A percentile compares a stretch with the other conserved stretches of the same genome.
Evolutionary conservation across 2,888 invertebrate species (phyloP).

Genomic region (Eristalis pertinax): DNA sequence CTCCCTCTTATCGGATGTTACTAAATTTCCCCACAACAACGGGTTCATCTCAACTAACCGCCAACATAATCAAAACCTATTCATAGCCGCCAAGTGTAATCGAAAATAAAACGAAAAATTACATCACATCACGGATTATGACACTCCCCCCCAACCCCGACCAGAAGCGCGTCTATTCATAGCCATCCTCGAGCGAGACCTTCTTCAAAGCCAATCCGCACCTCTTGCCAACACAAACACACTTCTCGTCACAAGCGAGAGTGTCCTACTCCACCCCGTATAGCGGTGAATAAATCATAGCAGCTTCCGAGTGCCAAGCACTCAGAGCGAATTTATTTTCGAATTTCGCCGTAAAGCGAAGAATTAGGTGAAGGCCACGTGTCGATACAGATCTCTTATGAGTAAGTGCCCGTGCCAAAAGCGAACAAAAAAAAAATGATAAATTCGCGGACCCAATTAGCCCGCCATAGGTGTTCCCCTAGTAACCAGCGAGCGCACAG

Average conservation of each 20-base stretch:
- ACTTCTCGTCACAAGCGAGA: constrained; percentile 49
- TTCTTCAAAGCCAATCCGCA: constrained; percentile 25
- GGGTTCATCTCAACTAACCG: no score
- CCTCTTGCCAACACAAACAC: not conserved
- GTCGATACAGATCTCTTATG: constrained; percentile 44
- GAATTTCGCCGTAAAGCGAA: constrained; percentile 52
- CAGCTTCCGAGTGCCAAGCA: constrained; percentile 56
- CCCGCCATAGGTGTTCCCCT: constrained; percentile 59
- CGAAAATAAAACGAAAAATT: not conserved
- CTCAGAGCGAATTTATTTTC: constrained; percentile 47
- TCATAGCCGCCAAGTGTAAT: not conserved
- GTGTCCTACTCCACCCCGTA: not conserved
- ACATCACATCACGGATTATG: not conserved
- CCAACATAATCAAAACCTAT: no score
- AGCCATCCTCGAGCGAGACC: constrained; percentile 18
- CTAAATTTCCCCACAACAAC: no score
- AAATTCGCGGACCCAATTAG: constrained; percentile 58
- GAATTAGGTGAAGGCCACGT: constrained; percentile 67
- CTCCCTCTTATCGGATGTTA: no score
- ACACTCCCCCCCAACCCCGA: not conserved
- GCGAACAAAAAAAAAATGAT: not conserved
- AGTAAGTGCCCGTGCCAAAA: constrained; percentile 51
- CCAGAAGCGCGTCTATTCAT: not conserved
- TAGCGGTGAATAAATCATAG: constrained; percentile 56
- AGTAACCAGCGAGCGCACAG: constrained; percentile 38